Evolutionary conservation across 1,140 invertebrate genomes (phyloP), one percentile per base, ranked within the genome.

Genomic region (Leptoteleia sp.): DNA sequence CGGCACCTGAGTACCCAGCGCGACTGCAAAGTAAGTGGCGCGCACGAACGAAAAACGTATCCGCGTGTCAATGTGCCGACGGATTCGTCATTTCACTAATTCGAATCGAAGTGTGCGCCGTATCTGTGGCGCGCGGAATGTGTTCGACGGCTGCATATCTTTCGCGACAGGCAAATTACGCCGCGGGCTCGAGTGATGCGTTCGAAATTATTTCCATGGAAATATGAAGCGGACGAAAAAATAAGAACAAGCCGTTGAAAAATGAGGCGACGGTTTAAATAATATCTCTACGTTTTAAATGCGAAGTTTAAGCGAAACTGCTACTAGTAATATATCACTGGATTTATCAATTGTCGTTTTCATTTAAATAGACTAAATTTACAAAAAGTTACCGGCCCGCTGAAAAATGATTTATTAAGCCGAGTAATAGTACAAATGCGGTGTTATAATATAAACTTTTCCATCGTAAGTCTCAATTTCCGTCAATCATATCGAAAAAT

Each of bases 1-100:
- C 83, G 78, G 47, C 81, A 80, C 67, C 72, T 76, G 67, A 72
- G 67, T 80, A 76, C 68, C 70, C 40, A 70, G 7, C 38, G 37
- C 43, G 64, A 64, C 52, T 81, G 68, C 64, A 79, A 79, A 79
- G 50, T 77, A 82, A 81, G 70, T 71, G 71, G 31, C 15, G 37
- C 48, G 27, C 40, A 35, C 17, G 13, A 16, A 59, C 61, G 47
- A 43, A 62, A 67, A 72, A 61, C 31, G 9, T 55, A 67, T 71
- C 33, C 47, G 25, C 54, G 33, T 55, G 61, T 62, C 67, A 70
- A 76, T 35, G 19, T 19, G 35, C 55, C 52, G 29, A 29, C 7
- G 3, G 16, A 42, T 43, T 71, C 61, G 22, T 67, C 38, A 50
- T 64, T 42, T 64, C 33, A 27, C 29, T 64, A 59, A 70, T 70